These are phyloP conservation scores for Choristoneura rosaceana DNA, from an alignment of 2,888 invertebrate genomes.

Conservation along the genomic window DNA sequence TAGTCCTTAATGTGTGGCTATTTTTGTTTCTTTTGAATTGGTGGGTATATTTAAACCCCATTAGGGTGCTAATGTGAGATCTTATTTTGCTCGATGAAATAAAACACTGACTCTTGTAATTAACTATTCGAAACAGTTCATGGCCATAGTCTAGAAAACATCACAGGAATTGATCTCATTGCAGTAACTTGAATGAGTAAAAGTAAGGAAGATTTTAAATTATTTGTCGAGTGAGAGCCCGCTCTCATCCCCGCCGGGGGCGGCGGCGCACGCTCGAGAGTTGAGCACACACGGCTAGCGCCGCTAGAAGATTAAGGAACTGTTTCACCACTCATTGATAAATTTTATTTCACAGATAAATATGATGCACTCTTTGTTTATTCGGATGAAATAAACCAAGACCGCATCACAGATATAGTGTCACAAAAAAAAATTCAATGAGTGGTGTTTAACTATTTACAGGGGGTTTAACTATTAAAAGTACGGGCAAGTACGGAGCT, in stretches of 20 bases:
- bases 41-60: not conserved
- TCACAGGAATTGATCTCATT: not conserved
- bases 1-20: not conserved
- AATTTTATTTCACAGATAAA: too few species aligned
- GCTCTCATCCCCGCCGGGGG: slow-evolving; percentile 42
- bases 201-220: slow-evolving; percentile 3
- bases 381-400: too few species aligned
- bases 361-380: too few species aligned
- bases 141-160: not conserved
- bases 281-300: slow-evolving; percentile 43
- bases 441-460: too few species aligned
- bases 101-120: not conserved
- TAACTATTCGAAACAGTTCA: not conserved
- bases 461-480: too few species aligned
- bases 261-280: slow-evolving; percentile 45
- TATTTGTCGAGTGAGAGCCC: slow-evolving; percentile 25
- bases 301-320: slow-evolving; percentile 6
- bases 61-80: not conserved
- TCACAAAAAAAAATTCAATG: too few species aligned
- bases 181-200: not conserved
- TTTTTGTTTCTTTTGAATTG: not conserved
- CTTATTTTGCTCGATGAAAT: not conserved
- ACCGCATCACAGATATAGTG: too few species aligned
- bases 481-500: not conserved
- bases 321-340: too few species aligned